Conservation (phyloP, 2,888 invertebrate genomes). For the Sphinx pinastri region DNA sequence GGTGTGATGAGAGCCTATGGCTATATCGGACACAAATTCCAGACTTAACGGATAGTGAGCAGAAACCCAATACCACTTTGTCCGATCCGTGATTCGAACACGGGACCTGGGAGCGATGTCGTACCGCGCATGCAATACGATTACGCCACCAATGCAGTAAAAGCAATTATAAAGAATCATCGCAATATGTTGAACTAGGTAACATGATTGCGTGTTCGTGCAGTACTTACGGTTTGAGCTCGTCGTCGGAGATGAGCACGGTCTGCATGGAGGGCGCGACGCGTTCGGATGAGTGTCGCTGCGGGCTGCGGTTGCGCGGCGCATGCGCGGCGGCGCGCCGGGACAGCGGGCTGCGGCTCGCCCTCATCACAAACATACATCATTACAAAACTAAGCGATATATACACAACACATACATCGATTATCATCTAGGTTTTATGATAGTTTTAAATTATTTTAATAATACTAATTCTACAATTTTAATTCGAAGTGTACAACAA, state of each 20-base stretch:
- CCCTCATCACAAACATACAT: neutral
- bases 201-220: too few relatives aligned
- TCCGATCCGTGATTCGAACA: too few relatives aligned
- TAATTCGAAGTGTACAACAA: neutral
- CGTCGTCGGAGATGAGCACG: slow-evolving; percentile 76
- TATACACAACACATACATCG: neutral
- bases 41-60: too few relatives aligned
- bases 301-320: slow-evolving; percentile 41
- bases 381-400: neutral
- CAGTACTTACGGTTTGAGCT: slow-evolving; percentile 63
- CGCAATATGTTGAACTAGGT: neutral
- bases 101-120: too few relatives aligned
- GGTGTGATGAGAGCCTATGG: too few relatives aligned
- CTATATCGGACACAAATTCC: too few relatives aligned
- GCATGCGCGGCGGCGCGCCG: slow-evolving; percentile 52
- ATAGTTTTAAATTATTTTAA: neutral
- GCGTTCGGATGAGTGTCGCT: slow-evolving; percentile 40
- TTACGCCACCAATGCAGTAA: too few relatives aligned
- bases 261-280: slow-evolving; percentile 62
- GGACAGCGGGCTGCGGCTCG: slow-evolving; percentile 60
- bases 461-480: neutral
- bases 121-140: too few relatives aligned
- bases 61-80: too few relatives aligned
- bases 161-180: neutral
- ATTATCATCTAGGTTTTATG: neutral